These are phyloP conservation scores for Bufotes viridis DNA, from an alignment of 2,797 vertebrate species.

Conservation along the genomic window DNA sequence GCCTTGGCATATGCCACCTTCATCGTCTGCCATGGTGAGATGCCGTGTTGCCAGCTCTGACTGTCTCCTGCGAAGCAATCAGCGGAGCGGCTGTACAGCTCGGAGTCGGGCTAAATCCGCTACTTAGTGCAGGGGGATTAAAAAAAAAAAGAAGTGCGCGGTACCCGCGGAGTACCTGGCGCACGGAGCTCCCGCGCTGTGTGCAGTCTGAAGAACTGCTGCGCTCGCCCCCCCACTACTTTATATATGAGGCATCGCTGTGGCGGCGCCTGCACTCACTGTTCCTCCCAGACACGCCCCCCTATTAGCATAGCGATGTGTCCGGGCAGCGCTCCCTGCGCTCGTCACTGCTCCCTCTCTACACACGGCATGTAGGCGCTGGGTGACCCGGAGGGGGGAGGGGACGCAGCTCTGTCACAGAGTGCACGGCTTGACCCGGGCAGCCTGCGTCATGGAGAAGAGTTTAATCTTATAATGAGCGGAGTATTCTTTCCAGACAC, in stretches of 20 bases:
- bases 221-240: conserved; percentile 76
- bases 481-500: conserved; percentile 12
- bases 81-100: not conserved
- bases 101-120: not conserved
- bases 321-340: conserved; percentile 5
- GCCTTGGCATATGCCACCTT: conserved; percentile 68
- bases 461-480: conserved; percentile 36
- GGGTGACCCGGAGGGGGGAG: too few species aligned
- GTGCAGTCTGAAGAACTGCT: conserved; percentile 28
- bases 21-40: conserved; percentile 87
- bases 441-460: conserved; percentile 40
- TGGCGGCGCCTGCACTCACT: conserved; percentile 76
- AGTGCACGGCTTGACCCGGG: conserved; percentile 1
- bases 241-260: conserved; percentile 82
- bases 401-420: not conserved
- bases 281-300: conserved; percentile 83
- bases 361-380: too few species aligned
- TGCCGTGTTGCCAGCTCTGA: conserved; percentile 57
- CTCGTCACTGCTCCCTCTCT: not conserved
- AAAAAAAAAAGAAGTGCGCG: too few species aligned
- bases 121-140: too few species aligned
- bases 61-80: not conserved
- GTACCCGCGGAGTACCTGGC: too few species aligned
- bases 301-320: conserved; percentile 81
- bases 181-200: not conserved